These are phyloP conservation scores for Eucidaris tribuloides DNA, from an alignment of 35 echinoderm and acorn worm genomes.

Conservation along the genomic window DNA sequence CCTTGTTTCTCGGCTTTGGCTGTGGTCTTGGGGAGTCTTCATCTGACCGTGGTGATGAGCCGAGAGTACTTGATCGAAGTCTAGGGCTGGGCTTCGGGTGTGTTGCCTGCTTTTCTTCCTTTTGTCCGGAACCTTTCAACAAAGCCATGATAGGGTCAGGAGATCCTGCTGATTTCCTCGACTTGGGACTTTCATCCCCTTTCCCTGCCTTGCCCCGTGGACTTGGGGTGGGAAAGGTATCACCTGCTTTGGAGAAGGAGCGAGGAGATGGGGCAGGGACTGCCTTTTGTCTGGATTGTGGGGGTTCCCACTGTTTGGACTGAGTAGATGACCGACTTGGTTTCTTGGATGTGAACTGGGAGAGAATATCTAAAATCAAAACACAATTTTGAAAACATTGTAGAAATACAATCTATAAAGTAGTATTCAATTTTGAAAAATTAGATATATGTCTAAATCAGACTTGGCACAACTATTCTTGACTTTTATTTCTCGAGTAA, in stretches of 20 bases:
- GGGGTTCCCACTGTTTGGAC: slow-evolving; percentile 36
- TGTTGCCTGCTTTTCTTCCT: not conserved
- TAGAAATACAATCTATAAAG: too few relatives aligned
- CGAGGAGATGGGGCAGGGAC: not conserved
- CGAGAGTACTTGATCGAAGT: not conserved
- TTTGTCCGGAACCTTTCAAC: not conserved
- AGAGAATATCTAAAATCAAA: slow-evolving; percentile 34
- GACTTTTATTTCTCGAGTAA: too few relatives aligned
- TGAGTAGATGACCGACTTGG: not conserved
- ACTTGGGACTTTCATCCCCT: not conserved
- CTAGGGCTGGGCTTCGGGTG: slow-evolving; percentile 6
- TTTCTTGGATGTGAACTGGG: slow-evolving; percentile 47
- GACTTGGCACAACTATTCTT: too few relatives aligned
- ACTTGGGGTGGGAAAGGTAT: not conserved
- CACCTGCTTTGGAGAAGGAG: not conserved
- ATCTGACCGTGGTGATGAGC: slow-evolving; percentile 8
- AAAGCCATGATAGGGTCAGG: slow-evolving; percentile 23
- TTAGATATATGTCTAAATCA: too few relatives aligned
- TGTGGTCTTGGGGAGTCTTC: slow-evolving; percentile 24
- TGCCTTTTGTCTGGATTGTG: not conserved
- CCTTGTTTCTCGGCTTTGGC: slow-evolving; percentile 34
- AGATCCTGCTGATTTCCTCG: not conserved
- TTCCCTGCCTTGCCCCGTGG: not conserved
- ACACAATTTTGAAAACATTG: not conserved
- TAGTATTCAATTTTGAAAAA: too few relatives aligned